Evolutionary conservation across 1,140 invertebrate genomes (phyloP), one percentile per base, ranked within the genome.

Genomic region (Drosophila athabasca): DNA sequence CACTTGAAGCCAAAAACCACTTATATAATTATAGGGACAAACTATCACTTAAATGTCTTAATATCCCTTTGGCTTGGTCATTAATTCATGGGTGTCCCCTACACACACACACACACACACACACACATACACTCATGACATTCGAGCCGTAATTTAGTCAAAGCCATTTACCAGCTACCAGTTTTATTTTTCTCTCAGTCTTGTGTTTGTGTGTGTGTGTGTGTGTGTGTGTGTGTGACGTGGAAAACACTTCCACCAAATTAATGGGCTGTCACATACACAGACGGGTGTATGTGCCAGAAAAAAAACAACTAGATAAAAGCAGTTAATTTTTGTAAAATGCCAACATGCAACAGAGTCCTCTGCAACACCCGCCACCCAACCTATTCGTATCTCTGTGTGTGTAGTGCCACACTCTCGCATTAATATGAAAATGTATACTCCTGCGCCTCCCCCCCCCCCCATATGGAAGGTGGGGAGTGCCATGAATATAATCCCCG

Each of bases 301-400:
- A 19, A 46, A 41, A 50, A 54, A 53, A 53, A 65, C 17, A 78
- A 78, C 57, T 68, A 69, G 80, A 85, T 85, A 85, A 80, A 66
- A 65, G 81, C 80, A 73, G 62, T 84, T 84, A 68, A 85, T 83
- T 79, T 70, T 71, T 62, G 78, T 49, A 58, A 57, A 76, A 62
- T 57, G 72, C 50, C 64, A 24, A 29, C 48, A 50, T 48, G 67
- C 48, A 65, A 46, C 31, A 48, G 19, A 17, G 29, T 29, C 48
- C 45, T 53, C 44, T 26, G 45, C 43, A 39, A 8, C 9, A 8
- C 29, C 24, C 24, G 5, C 24, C 0, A 5, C 52, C 51, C 51
- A 22, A 0, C 17, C 17, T 19, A 19, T 44, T 3, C 24, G 11
- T 13, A 39, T 39, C 11, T 13, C 11, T 4, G 3, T 39, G 11